Conservation (phyloP, 2,888 invertebrate genomes). For the Eupithecia subumbrata region DNA sequence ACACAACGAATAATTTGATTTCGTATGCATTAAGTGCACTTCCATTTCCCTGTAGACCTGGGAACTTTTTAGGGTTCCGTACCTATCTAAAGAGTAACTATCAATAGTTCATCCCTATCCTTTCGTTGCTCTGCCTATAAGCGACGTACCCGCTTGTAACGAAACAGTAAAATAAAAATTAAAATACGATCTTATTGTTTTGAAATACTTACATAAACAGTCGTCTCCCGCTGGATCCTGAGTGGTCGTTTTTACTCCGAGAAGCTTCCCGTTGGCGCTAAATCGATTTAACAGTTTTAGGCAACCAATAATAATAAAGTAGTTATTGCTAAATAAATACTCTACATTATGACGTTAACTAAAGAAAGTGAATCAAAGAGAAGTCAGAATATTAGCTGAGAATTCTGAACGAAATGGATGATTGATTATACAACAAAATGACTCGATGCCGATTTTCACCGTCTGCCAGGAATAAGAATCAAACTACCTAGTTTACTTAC, state of each 20-base stretch:
- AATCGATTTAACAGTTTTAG: no score
- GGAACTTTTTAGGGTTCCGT: constrained; percentile 1
- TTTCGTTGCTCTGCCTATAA: neutral
- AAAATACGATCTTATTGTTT: neutral
- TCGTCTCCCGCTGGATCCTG: neutral
- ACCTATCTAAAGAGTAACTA: neutral
- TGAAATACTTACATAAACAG: neutral
- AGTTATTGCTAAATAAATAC: no score
- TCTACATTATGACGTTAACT: no score
- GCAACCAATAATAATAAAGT: no score
- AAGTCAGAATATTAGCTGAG: no score
- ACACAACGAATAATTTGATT: constrained; percentile 74
- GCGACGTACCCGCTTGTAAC: neutral
- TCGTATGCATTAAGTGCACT: constrained; percentile 71
- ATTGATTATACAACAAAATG: neutral
- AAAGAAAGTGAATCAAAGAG: no score
- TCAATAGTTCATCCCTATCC: neutral
- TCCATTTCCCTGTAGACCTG: constrained; percentile 71
- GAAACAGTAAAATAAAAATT: neutral
- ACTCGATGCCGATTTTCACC: neutral
- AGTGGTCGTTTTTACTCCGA: neutral
- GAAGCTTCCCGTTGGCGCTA: neutral
- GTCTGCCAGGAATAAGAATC: neutral
- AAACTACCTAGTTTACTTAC: neutral
- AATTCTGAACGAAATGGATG: no score